phyloP scores from a whole-genome alignment of 2,888 invertebrate genomes.

The Agrochola macilenta region DNA sequence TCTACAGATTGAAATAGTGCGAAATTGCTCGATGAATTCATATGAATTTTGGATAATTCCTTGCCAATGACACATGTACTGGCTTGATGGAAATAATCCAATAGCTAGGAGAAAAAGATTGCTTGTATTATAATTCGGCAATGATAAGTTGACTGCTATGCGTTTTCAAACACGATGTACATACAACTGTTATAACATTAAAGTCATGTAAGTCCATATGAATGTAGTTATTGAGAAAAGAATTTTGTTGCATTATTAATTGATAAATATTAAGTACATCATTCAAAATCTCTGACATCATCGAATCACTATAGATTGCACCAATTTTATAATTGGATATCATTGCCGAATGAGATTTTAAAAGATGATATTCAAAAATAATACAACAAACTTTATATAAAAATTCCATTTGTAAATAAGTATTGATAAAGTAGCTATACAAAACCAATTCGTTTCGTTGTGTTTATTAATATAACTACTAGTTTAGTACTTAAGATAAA shows the following conservation, averaged over 20 bases:
- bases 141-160: conserved; percentile 23
- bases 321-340: background rate
- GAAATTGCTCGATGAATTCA: background rate
- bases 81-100: background rate
- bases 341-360: background rate
- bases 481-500: conserved; percentile 68
- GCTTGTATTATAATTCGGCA: conserved; percentile 22
- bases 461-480: conserved; percentile 63
- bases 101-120: background rate
- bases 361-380: conserved; percentile 16
- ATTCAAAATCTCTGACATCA: background rate
- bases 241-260: conserved; percentile 49
- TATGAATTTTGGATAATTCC: background rate
- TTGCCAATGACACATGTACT: background rate
- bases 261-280: background rate
- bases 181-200: conserved; percentile 43
- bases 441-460: conserved; percentile 50
- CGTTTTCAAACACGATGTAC: conserved; percentile 24
- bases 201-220: conserved; percentile 47
- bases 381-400: conserved; percentile 36
- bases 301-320: background rate
- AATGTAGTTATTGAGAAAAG: conserved; percentile 43
- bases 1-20: background rate
- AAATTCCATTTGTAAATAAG: conserved; percentile 64
- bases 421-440: conserved; percentile 56